These are phyloP conservation scores for Mormyrus hasselquistii DNA, from an alignment of 2,797 vertebrate species.

Conservation along the genomic window DNA sequence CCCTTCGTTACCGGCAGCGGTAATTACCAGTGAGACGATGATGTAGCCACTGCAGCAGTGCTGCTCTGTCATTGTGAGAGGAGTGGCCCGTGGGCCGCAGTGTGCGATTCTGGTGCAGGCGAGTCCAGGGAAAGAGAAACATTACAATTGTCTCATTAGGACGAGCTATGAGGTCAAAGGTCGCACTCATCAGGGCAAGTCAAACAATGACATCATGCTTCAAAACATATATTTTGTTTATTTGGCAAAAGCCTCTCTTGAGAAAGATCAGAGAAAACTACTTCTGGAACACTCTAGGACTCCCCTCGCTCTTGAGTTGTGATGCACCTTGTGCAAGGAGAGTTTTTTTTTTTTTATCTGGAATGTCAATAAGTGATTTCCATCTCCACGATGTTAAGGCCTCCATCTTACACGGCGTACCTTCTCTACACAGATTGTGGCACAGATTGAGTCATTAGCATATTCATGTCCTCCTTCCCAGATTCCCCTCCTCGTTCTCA, in stretches of 20 bases:
- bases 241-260: not conserved
- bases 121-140: not conserved
- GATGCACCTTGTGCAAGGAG: not conserved
- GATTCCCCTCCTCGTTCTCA: not conserved
- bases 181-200: not conserved
- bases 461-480: constrained; percentile 34
- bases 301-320: not conserved
- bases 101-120: not conserved
- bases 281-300: not conserved
- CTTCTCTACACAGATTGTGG: constrained; percentile 40
- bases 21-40: not conserved
- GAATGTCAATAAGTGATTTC: constrained; percentile 18
- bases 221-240: not conserved
- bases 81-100: not conserved
- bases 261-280: not conserved
- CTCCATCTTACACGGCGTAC: constrained; percentile 31
- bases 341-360: constrained; percentile 3
- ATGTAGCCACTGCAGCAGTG: not conserved
- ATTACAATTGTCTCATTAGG: not conserved
- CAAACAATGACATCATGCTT: not conserved
- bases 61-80: not conserved
- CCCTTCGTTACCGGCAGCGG: not conserved
- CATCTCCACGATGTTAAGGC: constrained; percentile 27
- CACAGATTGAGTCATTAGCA: constrained; percentile 44
- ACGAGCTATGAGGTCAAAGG: not conserved